A percentile compares a stretch with the other conserved stretches of the same genome.
These are phyloP conservation scores for Aspiorhynchus laticeps DNA, from an alignment of 2,113 vertebrate species.

Conservation along the genomic window DNA sequence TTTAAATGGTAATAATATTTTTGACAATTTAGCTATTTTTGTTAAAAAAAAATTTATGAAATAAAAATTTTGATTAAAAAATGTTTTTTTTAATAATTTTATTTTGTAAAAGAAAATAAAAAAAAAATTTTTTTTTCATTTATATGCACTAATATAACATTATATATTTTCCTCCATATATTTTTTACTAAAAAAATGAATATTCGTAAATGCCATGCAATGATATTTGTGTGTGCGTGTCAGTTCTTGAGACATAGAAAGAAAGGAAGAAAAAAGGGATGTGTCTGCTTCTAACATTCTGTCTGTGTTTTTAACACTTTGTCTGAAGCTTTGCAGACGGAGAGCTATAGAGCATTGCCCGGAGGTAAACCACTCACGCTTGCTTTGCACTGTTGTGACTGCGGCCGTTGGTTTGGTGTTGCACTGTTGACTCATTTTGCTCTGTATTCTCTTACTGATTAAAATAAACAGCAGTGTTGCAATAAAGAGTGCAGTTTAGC, in stretches of 20 bases:
- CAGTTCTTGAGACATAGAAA: not conserved
- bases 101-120: too few relatives aligned
- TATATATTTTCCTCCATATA: not conserved
- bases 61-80: too few relatives aligned
- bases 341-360: constrained; percentile 54
- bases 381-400: constrained; percentile 29
- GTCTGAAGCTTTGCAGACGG: constrained; percentile 55
- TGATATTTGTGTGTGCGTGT: not conserved
- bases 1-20: too few relatives aligned
- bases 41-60: too few relatives aligned
- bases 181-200: not conserved
- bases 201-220: not conserved
- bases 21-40: not conserved
- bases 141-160: not conserved
- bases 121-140: not conserved
- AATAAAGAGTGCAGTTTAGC: not conserved
- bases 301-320: constrained; percentile 51
- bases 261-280: not conserved
- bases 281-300: constrained; percentile 46
- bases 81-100: too few relatives aligned
- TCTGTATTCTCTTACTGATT: not conserved
- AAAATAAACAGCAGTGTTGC: not conserved
- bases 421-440: constrained; percentile 4
- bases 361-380: constrained; percentile 46
- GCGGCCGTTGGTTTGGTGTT: not conserved